Percentiles rank a stretch among this genome's conserved stretches.
These are phyloP conservation scores for Rhamphomyia laevipes DNA, from an alignment of 2,888 invertebrate species.

Conservation along the genomic window DNA sequence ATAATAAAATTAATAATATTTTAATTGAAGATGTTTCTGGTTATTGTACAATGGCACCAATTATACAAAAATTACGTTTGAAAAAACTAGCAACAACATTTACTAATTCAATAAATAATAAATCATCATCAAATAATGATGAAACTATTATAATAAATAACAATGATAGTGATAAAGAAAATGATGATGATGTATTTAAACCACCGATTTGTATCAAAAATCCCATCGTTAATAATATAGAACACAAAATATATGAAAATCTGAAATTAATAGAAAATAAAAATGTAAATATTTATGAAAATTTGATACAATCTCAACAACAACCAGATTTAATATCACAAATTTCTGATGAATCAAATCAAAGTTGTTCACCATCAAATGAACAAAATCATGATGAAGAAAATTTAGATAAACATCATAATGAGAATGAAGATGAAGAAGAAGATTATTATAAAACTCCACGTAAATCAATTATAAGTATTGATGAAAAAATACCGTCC, in stretches of 20 bases:
- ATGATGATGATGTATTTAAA: slow-evolving; percentile 7
- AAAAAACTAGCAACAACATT: background rate
- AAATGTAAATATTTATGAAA: no score
- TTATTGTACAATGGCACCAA: slow-evolving; percentile 36
- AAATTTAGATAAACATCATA: no score
- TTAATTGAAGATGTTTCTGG: slow-evolving; percentile 32
- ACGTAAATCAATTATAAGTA: slow-evolving; percentile 30
- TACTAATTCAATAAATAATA: background rate
- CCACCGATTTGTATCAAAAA: no score
- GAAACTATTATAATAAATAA: slow-evolving; percentile 10
- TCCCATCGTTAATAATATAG: no score
- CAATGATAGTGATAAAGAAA: slow-evolving; percentile 17
- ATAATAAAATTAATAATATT: slow-evolving; percentile 7
- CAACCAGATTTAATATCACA: no score
- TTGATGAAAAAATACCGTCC: slow-evolving; percentile 37
- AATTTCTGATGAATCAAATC: no score
- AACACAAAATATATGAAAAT: slow-evolving; percentile 22
- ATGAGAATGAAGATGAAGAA: slow-evolving; percentile 11
- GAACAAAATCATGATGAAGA: no score
- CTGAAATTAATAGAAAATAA: slow-evolving; percentile 17
- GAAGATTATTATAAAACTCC: slow-evolving; percentile 32
- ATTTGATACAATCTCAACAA: no score
- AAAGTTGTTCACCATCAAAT: no score
- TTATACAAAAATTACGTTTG: slow-evolving; percentile 10
- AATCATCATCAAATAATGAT: slow-evolving; percentile 7